Conservation (phyloP, 1,140 invertebrate species). For the Stegodyphus dumicola region DNA sequence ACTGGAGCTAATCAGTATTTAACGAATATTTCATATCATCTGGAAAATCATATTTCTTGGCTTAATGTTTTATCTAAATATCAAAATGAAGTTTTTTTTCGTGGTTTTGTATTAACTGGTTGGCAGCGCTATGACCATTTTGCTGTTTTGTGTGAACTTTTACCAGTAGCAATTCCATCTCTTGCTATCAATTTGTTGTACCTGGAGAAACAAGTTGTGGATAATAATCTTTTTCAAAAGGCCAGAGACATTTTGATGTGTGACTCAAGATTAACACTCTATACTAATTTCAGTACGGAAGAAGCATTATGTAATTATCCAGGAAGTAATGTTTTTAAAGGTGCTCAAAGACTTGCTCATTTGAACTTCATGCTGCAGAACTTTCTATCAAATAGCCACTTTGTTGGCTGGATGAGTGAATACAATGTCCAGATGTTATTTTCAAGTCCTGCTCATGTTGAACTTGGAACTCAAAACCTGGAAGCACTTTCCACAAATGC, state of each 20-base stretch:
- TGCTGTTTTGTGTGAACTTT: constrained; percentile 75
- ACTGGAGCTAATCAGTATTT: constrained; percentile 67
- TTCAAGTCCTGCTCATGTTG: constrained; percentile 68
- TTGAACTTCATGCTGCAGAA: constrained; percentile 63
- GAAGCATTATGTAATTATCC: constrained; percentile 65
- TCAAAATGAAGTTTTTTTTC: constrained; percentile 66
- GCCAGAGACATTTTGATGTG: constrained; percentile 61
- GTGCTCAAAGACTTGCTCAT: constrained; percentile 63
- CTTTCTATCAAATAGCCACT: constrained; percentile 64
- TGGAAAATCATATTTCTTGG: constrained; percentile 71
- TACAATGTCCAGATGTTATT: constrained; percentile 67
- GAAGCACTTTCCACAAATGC: constrained; percentile 64
- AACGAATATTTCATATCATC: constrained; percentile 69
- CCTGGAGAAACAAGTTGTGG: constrained; percentile 59
- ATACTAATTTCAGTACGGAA: constrained; percentile 61
- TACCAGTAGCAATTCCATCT: constrained; percentile 75
- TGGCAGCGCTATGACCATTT: constrained; percentile 77
- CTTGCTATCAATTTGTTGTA: constrained; percentile 69
- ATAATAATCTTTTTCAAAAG: constrained; percentile 54
- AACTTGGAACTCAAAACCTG: constrained; percentile 65
- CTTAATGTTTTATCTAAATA: constrained; percentile 65
- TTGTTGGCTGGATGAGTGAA: constrained; percentile 67
- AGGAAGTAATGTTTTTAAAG: constrained; percentile 66
- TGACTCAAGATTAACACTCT: constrained; percentile 50
- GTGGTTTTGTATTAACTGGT: constrained; percentile 72